Evolutionary conservation across 2,797 vertebrate genomes (phyloP), one percentile per base, ranked within the genome.

Genomic region (Zenarchopterus dispar): DNA sequence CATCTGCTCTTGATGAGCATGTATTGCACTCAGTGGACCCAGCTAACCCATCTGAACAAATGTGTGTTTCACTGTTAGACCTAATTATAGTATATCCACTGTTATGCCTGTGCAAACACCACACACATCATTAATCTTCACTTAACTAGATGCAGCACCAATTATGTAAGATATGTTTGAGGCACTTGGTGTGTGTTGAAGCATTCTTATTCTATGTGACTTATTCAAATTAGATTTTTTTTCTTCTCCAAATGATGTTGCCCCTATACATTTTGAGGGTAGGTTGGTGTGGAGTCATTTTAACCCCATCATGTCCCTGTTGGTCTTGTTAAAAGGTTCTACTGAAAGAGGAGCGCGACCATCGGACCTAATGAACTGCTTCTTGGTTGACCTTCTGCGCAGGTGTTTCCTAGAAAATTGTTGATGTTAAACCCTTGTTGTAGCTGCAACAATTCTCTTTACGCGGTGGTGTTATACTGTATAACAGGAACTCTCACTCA

Each of bases 211-310:
- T 77, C 72, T 83, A 17, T 0, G 61, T 80, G 86, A 55, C 22
- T 56, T 52, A 77, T 77, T 79, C 56, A 77, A 83, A 88, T 80
- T 6, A 89, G 83, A 84, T 81, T 84, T 89, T 84, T 89, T 89
- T 80, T 67, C 82, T 50, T 71, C 67, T 85, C 33, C 66, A 70
- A 74, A 52, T 56, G 49, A 69, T 52, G 51, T 58, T 67, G 6
- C 24, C 45, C 53, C 63, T 63, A 86, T 85, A 62, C 83, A 89
- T 82, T 78, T 74, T n/a, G 63, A 78, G 47, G 52, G 76, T 31
- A 50, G 64, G 49, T 64, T 62, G 70, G 71, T 72, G 75, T 65
- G 22, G 24, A 73, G 55, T 56, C 11, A 50, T 62, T 44, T 24
- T 4, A 54, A 64, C 62, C 59, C 43, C 22, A 5, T 62, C 62